Base-by-base conservation (phyloP, 1,140 invertebrate genomes). In the Aethina tumida region DNA sequence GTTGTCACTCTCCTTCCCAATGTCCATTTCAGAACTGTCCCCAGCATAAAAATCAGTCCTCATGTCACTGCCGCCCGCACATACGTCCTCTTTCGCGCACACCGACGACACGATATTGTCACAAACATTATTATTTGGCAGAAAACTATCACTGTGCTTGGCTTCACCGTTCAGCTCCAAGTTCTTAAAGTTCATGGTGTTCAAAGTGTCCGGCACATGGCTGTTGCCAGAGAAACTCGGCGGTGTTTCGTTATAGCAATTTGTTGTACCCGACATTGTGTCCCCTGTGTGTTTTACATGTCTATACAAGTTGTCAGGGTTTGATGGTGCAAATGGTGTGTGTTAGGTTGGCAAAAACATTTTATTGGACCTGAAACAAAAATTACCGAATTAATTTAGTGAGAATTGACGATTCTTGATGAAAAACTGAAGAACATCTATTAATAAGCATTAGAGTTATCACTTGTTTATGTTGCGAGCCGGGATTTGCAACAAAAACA, bases 121-220 rank as follows among this genome's bases (percentile, higher is more conserved):
- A 36, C 45, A 45, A 27, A 51, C 22, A 35, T 51, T 51, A 41
- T 51, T 51, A 29, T 52, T 52, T 0, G 50, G 50, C 28, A 52
- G 25, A 35, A 44, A 50, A 20, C 41, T 31, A 29, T 24, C 20
- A 10, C 19, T 21, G 13, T 24, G 31, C 14, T 35, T 41, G 3
- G 40, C 28, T 31, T 41, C 41, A 25, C 50, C 50, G 24, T 52
- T 52, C 5, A 47, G 15, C 22, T 42, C 29, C 20, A 37, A 43
- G 12, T 46, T 43, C 19, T 36, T 48, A 4, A 42, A 27, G 14
- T 41, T 34, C 27, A 43, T 39, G 33, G 12, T n/a, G n/a, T n/a
- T n/a, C n/a, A n/a, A 9, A 39, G 5, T 16, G 9, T 25, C 4
- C 17, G 26, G 26, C 20, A 31, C 17, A 20, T 39, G n/a, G 10